These are phyloP conservation scores for Theristus sp. DNA, from an alignment of 2,888 invertebrate species.

Conservation along the genomic window DNA sequence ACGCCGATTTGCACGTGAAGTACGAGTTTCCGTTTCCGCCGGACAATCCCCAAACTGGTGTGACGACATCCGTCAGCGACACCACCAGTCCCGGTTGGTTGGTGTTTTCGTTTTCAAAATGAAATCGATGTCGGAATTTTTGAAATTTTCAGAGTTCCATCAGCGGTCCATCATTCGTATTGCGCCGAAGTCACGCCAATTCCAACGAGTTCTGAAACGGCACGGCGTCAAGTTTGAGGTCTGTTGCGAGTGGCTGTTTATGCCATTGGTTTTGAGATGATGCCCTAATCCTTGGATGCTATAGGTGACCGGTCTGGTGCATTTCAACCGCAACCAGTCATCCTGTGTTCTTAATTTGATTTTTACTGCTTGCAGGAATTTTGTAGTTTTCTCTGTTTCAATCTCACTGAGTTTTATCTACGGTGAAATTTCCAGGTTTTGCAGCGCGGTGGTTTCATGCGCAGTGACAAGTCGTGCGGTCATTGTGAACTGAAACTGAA, in stretches of 20 bases:
- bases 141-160: neutral
- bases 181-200: slow-evolving; percentile 54
- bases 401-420: too few species aligned
- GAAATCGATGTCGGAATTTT: neutral
- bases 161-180: slow-evolving; percentile 45
- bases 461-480: slow-evolving; percentile 66
- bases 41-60: slow-evolving; percentile 48
- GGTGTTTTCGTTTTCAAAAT: neutral
- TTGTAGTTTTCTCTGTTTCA: too few species aligned
- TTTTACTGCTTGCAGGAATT: too few species aligned
- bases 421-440: neutral
- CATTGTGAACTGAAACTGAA: slow-evolving; percentile 62
- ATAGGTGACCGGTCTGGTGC: too few species aligned
- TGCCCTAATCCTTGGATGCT: too few species aligned
- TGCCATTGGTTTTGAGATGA: too few species aligned
- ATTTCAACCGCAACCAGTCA: too few species aligned
- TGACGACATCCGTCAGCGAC: slow-evolving; percentile 57
- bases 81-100: slow-evolving; percentile 57
- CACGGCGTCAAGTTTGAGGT: slow-evolving; percentile 73
- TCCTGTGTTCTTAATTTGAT: too few species aligned
- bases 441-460: slow-evolving; percentile 75
- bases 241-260: too few species aligned
- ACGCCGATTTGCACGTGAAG: slow-evolving; percentile 53
- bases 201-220: slow-evolving; percentile 64
- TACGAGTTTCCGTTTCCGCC: slow-evolving; percentile 76